phyloP scores from a whole-genome alignment of 2,797 vertebrate genomes.

The Sebastes nivosus region DNA sequence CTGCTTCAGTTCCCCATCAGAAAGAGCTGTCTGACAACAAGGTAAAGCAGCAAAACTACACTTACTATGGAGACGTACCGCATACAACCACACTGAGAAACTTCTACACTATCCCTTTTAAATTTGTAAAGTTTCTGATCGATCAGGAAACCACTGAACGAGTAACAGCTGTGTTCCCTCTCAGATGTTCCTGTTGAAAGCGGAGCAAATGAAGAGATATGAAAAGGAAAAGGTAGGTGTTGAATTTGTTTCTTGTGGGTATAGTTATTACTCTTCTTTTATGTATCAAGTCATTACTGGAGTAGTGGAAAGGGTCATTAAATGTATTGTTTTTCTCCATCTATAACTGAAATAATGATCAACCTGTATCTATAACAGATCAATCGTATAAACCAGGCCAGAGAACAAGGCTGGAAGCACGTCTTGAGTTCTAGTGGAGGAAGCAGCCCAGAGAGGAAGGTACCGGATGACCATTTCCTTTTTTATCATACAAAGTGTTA shows the following conservation, averaged over 20 bases:
- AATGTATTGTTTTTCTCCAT: background rate
- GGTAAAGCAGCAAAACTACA: background rate
- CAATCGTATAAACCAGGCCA: conserved; percentile 93
- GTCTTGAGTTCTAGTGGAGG: conserved; percentile 91
- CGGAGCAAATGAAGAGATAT: conserved; percentile 89
- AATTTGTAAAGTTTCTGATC: background rate
- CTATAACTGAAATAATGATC: background rate
- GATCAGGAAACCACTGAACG: background rate
- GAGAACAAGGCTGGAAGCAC: conserved; percentile 97
- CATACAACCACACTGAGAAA: background rate
- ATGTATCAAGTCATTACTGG: background rate
- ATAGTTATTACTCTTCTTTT: background rate
- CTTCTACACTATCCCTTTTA: background rate
- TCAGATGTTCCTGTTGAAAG: conserved; percentile 89
- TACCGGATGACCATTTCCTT: conserved; percentile 12
- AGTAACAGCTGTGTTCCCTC: conserved; percentile 25
- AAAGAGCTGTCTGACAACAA: no score
- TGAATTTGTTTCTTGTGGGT: background rate
- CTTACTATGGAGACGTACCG: background rate
- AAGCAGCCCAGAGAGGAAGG: conserved; percentile 86
- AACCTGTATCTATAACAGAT: conserved; percentile 76
- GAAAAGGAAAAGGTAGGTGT: conserved; percentile 91
- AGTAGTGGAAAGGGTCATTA: background rate
- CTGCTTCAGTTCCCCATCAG: no score
- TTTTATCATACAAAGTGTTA: background rate